Base-by-base conservation (phyloP, 2,797 vertebrate species). In the Parauchenoglanis ngamensis region DNA sequence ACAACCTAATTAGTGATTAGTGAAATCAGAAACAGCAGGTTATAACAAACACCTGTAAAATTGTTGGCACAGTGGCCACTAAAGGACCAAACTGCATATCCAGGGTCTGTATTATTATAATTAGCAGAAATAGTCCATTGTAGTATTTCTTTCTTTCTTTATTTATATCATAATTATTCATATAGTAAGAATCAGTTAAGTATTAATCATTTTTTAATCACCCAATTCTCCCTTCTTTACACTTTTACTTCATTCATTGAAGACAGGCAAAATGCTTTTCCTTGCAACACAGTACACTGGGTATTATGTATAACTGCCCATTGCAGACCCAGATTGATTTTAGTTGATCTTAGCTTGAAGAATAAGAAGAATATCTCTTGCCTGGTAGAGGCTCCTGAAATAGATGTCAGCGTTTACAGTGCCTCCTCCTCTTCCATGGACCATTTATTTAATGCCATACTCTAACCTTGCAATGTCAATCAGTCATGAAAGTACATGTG, bases 381-480 rank as follows among this genome's bases (percentile, higher is more conserved):
- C 76, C 31, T 85, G 21, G 35, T 70, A 54, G 61, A 85, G 46
- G 70, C 79, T 79, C 57, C 75, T 87, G 56, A 87, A 87, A 80
- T 83, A 80, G 87, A 89, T 90, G 90, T 92, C 80, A 89, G 88
- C 88, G 82, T 89, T 87, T 83, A 90, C 86, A 0, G 68, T 85
- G 89, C 78, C 28, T 68, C 87, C 86, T 88, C 73, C 86, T 87
- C 89, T 92, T 93, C 85, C 90, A 93, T 89, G 93, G 91, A 87
- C 87, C 93, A 93, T 94, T 95, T 91, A 91, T 93, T 94, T 94
- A 92, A 94, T 93, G 93, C 92, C 89, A 92, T 88, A 93, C 93
- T 92, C 92, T 94, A 93, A 94, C 92, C 92, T 89, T 93, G 94
- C 93, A 93, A 91, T 94, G 93, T 93, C 92, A 94, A 91, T 94